A percentile compares a stretch with the other conserved stretches of the same genome.
phyloP scores from a whole-genome alignment of 2,888 invertebrate genomes.

The Sarcophaga caerulescens region DNA sequence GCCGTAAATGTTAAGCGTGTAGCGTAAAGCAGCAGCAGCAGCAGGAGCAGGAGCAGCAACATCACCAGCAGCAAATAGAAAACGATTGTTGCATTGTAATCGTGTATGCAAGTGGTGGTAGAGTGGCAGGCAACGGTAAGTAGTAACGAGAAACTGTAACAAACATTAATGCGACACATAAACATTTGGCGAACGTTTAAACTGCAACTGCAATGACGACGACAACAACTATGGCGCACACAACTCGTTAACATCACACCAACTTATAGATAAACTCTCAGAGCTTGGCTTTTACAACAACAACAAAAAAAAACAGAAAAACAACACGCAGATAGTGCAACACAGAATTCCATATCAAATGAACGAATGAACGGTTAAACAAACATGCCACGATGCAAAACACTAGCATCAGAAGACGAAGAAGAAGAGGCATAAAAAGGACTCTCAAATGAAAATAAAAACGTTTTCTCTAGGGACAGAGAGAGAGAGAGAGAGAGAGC shows the following conservation, averaged over 20 bases:
- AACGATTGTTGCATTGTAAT: conserved; percentile 66
- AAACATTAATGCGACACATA: conserved; percentile 61
- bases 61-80: conserved; percentile 11
- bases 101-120: conserved; percentile 54
- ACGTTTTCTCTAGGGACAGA: conserved; percentile 44
- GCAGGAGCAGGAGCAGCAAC: conserved; percentile 4
- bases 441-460: conserved; percentile 52
- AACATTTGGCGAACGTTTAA: conserved; percentile 47
- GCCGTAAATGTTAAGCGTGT: conserved; percentile 45
- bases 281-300: conserved; percentile 31
- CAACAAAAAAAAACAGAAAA: background rate
- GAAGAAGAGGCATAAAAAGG: background rate
- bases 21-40: conserved; percentile 48
- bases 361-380: background rate
- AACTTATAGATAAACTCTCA: conserved; percentile 17
- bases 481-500: background rate
- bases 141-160: background rate
- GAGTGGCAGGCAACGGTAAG: background rate
- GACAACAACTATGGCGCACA: background rate
- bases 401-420: background rate
- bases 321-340: background rate
- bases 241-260: conserved; percentile 29
- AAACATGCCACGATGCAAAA: background rate
- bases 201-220: conserved; percentile 6
- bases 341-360: background rate